Conservation (phyloP, 2,797 vertebrate species). For the Pristis pectinata region DNA sequence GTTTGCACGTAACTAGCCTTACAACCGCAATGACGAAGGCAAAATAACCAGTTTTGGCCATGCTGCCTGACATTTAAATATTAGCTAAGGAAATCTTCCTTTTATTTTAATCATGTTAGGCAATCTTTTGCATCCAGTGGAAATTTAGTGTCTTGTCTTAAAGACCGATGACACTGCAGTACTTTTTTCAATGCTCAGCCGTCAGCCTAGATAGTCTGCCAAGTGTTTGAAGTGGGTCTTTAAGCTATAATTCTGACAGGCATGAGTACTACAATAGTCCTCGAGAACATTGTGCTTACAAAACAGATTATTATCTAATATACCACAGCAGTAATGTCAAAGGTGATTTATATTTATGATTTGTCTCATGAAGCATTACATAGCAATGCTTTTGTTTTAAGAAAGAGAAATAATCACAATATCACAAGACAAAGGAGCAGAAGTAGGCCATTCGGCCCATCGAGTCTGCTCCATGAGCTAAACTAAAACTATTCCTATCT, state of each 20-base stretch:
- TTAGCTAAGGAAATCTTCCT: neutral
- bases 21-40: neutral
- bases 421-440: no score
- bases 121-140: neutral
- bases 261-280: neutral
- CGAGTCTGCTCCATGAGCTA: no score
- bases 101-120: neutral
- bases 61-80: neutral
- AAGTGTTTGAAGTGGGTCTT: neutral
- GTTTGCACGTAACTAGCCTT: neutral
- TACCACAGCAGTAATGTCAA: neutral
- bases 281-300: neutral
- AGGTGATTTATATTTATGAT: neutral
- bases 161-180: neutral
- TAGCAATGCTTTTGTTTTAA: neutral
- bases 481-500: no score
- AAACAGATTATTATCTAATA: neutral
- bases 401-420: neutral
- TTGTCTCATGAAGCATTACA: neutral
- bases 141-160: neutral
- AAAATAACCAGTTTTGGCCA: neutral
- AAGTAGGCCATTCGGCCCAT: no score
- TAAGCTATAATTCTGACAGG: neutral
- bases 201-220: neutral
- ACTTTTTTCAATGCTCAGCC: neutral